Percentiles rank a stretch among this genome's conserved stretches.
phyloP scores from a whole-genome alignment of 1,140 invertebrate genomes.

The Centruroides sculpturatus region DNA sequence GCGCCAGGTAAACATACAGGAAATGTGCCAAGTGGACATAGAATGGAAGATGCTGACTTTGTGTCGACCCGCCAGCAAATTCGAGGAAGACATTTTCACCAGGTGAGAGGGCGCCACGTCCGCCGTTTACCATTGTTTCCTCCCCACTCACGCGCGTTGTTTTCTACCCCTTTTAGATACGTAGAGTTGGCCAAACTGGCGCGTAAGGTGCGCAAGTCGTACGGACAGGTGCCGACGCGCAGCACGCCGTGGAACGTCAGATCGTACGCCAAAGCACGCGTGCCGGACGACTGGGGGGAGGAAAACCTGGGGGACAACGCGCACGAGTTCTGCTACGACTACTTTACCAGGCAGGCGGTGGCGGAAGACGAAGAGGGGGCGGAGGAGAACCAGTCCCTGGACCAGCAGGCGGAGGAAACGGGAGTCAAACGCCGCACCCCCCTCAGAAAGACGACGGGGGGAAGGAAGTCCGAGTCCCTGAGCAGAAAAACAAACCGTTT shows the following conservation, averaged over 20 bases:
- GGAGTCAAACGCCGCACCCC: too few relatives aligned
- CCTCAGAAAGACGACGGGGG: too few relatives aligned
- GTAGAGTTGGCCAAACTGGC: conserved; percentile 4
- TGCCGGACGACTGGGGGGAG: too few relatives aligned
- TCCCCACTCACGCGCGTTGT: background rate
- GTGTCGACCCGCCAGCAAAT: conserved; percentile 56
- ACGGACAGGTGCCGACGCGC: too few relatives aligned
- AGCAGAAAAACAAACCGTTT: too few relatives aligned
- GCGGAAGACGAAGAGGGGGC: background rate
- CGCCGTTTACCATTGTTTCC: too few relatives aligned
- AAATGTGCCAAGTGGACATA: conserved; percentile 69
- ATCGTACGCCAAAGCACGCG: too few relatives aligned
- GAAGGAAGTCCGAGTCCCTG: too few relatives aligned
- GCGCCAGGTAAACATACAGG: conserved; percentile 55
- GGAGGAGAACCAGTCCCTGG: too few relatives aligned
- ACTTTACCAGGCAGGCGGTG: conserved; percentile 1
- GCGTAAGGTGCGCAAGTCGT: background rate
- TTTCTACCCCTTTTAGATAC: background rate
- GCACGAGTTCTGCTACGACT: conserved; percentile 2
- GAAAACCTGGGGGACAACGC: background rate
- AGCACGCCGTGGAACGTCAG: too few relatives aligned
- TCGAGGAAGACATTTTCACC: conserved; percentile 77
- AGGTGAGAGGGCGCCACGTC: conserved; percentile 31
- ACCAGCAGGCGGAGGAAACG: too few relatives aligned
- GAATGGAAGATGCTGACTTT: conserved; percentile 86